These are phyloP conservation scores for Datnioides undecimradiatus DNA, from an alignment of 2,113 vertebrate genomes.

Conservation along the genomic window DNA sequence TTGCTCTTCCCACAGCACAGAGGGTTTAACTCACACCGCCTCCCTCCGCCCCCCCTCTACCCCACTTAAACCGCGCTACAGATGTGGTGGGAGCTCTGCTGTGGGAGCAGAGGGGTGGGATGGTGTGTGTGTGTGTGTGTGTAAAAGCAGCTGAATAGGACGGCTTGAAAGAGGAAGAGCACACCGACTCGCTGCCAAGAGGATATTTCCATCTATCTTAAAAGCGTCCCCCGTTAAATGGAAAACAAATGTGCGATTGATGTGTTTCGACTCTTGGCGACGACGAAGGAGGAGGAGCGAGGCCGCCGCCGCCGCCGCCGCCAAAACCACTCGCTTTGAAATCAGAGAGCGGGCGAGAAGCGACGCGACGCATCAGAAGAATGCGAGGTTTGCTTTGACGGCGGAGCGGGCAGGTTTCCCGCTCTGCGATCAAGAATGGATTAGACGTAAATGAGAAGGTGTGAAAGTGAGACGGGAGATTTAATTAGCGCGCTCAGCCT, in stretches of 20 bases:
- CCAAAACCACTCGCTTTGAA: slow-evolving; percentile 57
- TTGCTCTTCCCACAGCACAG: slow-evolving; percentile 21
- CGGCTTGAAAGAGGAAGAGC: slow-evolving; percentile 60
- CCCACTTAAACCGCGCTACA: slow-evolving; percentile 58
- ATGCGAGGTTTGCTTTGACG: slow-evolving; percentile 50
- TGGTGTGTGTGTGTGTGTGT: too few species aligned
- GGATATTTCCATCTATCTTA: slow-evolving; percentile 71
- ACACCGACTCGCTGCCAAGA: slow-evolving; percentile 37
- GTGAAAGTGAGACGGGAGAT: slow-evolving; percentile 1
- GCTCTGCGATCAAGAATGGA: slow-evolving; percentile 31
- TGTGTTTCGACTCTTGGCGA: slow-evolving; percentile 50
- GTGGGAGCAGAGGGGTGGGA: slow-evolving; percentile 6
- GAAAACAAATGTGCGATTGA: slow-evolving; percentile 74
- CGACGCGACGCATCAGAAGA: slow-evolving; percentile 19
- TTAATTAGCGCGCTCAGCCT: slow-evolving; percentile 10
- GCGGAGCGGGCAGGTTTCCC: background rate
- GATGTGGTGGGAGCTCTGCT: slow-evolving; percentile 57
- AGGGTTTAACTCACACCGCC: slow-evolving; percentile 13
- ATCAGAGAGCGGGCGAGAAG: slow-evolving; percentile 29
- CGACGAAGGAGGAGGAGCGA: slow-evolving; percentile 30
- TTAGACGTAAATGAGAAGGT: slow-evolving; percentile 24
- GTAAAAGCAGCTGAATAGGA: slow-evolving; percentile 52
- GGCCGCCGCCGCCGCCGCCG: too few species aligned
- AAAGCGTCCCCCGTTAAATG: slow-evolving; percentile 61
- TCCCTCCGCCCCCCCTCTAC: slow-evolving; percentile 10